A percentile compares a stretch with the other conserved stretches of the same genome.
phyloP scores from a whole-genome alignment of 2,797 vertebrate species.

The Lepus oiostolus region DNA sequence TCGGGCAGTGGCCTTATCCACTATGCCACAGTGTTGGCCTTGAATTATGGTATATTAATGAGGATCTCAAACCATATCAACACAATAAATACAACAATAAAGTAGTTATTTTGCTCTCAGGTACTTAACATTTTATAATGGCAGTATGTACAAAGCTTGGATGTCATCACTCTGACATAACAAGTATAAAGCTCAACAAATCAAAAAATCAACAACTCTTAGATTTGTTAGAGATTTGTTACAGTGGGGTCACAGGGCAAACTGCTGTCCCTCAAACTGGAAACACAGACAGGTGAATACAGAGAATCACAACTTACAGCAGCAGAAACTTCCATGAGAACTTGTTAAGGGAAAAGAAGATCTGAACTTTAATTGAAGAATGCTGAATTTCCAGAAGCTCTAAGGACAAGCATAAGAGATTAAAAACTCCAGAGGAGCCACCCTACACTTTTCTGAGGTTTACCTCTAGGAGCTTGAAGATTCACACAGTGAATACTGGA shows the following conservation, averaged over 20 bases:
- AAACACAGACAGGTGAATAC: neutral
- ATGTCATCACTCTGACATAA: neutral
- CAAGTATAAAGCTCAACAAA: neutral
- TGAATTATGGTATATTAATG: neutral
- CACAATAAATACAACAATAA: neutral
- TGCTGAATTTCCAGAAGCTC: neutral
- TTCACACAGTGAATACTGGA: neutral
- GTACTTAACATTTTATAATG: neutral
- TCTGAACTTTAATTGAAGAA: neutral
- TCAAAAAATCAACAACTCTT: neutral
- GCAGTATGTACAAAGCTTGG: neutral
- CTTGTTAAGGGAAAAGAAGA: neutral
- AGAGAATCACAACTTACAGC: neutral
- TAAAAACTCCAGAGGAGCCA: neutral
- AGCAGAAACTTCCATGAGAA: neutral
- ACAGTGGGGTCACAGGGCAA: neutral
- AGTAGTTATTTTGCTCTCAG: slow-evolving; percentile 17
- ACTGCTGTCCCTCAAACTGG: neutral
- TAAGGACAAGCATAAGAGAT: neutral
- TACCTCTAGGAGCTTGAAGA: neutral
- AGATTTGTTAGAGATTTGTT: neutral
- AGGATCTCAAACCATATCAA: neutral
- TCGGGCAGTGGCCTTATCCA: no score
- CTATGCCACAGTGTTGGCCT: no score
- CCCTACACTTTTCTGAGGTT: neutral